phyloP scores from a whole-genome alignment of 2,797 vertebrate species.

The Cygnus olor region DNA sequence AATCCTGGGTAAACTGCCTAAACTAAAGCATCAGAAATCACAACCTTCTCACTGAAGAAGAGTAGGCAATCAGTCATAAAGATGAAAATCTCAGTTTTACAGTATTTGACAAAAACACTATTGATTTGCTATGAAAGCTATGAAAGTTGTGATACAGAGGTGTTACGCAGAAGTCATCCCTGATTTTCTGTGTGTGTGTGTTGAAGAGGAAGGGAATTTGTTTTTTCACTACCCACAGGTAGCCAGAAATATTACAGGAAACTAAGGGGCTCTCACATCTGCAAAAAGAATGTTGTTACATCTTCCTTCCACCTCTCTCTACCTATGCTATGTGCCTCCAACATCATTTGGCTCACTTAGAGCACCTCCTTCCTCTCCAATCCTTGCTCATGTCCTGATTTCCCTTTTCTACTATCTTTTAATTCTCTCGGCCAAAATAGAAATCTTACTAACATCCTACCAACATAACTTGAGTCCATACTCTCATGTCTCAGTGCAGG shows the following conservation, averaged over 20 bases:
- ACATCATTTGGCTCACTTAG: not conserved
- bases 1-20: not conserved
- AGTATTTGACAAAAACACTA: not conserved
- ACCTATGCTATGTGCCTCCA: no score
- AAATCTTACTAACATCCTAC: not conserved
- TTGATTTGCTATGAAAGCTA: not conserved
- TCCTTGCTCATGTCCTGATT: not conserved
- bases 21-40: not conserved
- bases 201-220: not conserved
- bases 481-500: not conserved
- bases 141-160: not conserved
- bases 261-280: not conserved
- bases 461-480: rapidly evolving
- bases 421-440: not conserved
- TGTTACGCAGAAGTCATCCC: not conserved
- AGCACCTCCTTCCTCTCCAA: not conserved
- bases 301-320: not conserved
- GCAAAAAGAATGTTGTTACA: not conserved
- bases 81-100: not conserved
- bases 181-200: not conserved
- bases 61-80: not conserved
- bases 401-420: not conserved
- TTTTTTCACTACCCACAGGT: not conserved
- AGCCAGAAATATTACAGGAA: not conserved
- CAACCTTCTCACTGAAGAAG: not conserved